Evolutionary conservation across 1,140 invertebrate genomes (phyloP).

Genomic region (Penaeus chinensis): DNA sequence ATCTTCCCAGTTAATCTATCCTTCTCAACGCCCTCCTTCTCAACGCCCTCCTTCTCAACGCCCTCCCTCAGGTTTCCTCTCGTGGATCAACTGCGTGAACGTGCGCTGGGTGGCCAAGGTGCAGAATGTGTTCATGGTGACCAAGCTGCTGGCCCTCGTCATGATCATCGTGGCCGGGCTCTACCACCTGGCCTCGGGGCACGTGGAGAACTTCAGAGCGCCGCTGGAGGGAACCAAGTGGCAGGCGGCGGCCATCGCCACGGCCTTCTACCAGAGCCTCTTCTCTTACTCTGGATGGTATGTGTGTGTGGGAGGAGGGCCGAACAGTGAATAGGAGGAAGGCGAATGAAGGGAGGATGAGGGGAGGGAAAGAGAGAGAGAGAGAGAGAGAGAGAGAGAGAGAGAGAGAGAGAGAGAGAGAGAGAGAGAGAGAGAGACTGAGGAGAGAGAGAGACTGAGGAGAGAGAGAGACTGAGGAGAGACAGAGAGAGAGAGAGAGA

Average conservation of each 20-base stretch:
- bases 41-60: background rate
- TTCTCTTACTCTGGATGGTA: constrained; percentile 94
- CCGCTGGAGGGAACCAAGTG: constrained; percentile 73
- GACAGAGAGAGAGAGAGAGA: too few relatives aligned
- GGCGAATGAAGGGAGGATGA: too few relatives aligned
- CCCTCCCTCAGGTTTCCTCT: constrained; percentile 80
- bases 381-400: too few relatives aligned
- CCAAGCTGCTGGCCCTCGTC: constrained; percentile 84
- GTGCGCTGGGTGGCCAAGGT: constrained; percentile 88
- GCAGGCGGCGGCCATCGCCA: constrained; percentile 72
- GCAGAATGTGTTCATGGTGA: constrained; percentile 87
- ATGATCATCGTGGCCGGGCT: constrained; percentile 86
- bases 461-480: too few relatives aligned
- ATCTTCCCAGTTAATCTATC: background rate
- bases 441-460: too few relatives aligned
- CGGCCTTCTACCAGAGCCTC: constrained; percentile 92
- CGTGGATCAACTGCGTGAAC: constrained; percentile 87
- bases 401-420: too few relatives aligned
- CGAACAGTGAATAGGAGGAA: too few relatives aligned
- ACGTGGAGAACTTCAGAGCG: constrained; percentile 71
- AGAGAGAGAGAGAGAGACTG: too few relatives aligned
- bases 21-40: constrained; percentile 61
- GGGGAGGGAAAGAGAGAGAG: too few relatives aligned
- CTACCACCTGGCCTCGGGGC: constrained; percentile 70
- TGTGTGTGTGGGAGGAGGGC: constrained; percentile 11